Percentiles rank a stretch among this genome's conserved stretches.
These are phyloP conservation scores for Protonemura montana DNA, from an alignment of 2,888 invertebrate species.

Conservation along the genomic window DNA sequence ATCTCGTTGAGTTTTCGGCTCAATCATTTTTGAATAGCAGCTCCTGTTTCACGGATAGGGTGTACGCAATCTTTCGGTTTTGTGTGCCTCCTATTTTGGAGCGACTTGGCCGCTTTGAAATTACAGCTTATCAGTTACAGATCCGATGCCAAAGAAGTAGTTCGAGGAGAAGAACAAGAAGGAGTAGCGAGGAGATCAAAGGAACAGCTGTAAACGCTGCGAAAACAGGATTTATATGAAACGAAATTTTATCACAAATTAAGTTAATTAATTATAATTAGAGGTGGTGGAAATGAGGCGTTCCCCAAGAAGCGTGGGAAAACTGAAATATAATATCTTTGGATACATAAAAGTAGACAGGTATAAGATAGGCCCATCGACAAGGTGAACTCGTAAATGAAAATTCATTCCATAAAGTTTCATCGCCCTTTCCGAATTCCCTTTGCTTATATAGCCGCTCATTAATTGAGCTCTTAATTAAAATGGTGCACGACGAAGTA, in stretches of 20 bases:
- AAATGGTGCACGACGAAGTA: neutral
- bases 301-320: neutral
- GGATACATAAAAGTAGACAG: neutral
- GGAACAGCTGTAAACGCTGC: neutral
- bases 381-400: constrained; percentile 4
- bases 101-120: neutral
- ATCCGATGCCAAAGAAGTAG: neutral
- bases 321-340: neutral
- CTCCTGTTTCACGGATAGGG: neutral
- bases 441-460: neutral
- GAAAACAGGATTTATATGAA: neutral
- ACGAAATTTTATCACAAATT: neutral
- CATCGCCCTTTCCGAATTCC: neutral
- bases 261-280: neutral
- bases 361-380: too few species aligned
- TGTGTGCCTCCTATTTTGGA: neutral
- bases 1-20: neutral
- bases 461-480: constrained; percentile 12
- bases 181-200: neutral
- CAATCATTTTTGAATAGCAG: constrained; percentile 9
- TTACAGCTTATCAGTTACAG: constrained; percentile 4
- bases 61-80: neutral
- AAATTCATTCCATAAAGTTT: neutral
- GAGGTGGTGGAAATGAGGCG: neutral
- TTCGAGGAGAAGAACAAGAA: neutral